Conservation (phyloP, 1,140 invertebrate genomes). For the Galendromus occidentalis region DNA sequence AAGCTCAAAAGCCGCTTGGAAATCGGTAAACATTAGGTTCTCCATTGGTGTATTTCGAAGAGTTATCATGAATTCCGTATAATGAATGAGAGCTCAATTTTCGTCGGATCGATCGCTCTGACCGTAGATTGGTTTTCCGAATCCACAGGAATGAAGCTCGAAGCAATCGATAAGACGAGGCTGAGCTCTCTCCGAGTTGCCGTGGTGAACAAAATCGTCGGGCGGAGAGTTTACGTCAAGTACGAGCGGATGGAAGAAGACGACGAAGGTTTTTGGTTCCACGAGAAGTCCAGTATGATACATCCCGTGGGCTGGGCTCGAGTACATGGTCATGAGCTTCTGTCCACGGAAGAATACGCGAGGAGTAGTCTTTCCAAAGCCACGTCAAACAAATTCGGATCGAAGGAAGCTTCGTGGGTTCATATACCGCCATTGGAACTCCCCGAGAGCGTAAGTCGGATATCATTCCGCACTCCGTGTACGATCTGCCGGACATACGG, state of each 20-base stretch:
- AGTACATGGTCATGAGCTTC: conserved; percentile 55
- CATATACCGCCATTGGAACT: conserved; percentile 36
- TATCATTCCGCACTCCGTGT: not conserved
- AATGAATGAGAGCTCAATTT: not conserved
- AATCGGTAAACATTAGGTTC: not conserved
- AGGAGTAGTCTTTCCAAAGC: conserved; percentile 28
- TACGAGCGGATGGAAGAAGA: conserved; percentile 66
- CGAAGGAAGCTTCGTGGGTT: conserved; percentile 50
- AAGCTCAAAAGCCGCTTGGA: not conserved
- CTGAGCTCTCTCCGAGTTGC: conserved; percentile 78
- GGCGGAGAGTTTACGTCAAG: conserved; percentile 65
- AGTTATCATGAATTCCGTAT: not conserved
- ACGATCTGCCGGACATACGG: too few relatives aligned
- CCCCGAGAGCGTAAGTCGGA: not conserved
- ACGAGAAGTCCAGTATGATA: conserved; percentile 77
- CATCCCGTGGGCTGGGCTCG: conserved; percentile 86
- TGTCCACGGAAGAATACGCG: conserved; percentile 42
- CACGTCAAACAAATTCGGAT: conserved; percentile 32
- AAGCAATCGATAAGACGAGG: conserved; percentile 85
- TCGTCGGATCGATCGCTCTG: not conserved
- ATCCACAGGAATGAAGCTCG: conserved; percentile 51
- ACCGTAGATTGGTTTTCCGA: not conserved
- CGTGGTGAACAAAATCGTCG: conserved; percentile 65
- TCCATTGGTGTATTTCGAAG: not conserved
- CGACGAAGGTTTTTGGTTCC: conserved; percentile 71